These are phyloP conservation scores for Halesus radiatus DNA, from an alignment of 1,140 invertebrate genomes.

Conservation along the genomic window DNA sequence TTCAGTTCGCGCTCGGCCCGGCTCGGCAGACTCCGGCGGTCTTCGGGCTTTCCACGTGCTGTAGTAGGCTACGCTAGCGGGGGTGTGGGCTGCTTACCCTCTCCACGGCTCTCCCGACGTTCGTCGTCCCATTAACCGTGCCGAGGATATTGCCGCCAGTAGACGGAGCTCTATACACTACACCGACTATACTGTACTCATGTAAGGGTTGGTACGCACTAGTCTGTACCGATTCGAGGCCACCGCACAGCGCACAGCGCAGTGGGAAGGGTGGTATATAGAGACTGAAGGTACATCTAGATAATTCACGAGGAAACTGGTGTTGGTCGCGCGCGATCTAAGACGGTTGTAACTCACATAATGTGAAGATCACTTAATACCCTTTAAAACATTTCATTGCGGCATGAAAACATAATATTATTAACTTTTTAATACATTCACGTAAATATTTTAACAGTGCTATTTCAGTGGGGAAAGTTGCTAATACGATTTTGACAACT, in stretches of 20 bases:
- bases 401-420: too few species aligned
- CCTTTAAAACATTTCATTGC: too few species aligned
- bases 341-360: too few species aligned
- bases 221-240: background rate
- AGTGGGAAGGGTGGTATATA: background rate
- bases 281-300: too few species aligned
- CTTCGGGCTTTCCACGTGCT: conserved; percentile 34
- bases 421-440: too few species aligned
- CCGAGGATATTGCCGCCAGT: conserved; percentile 32
- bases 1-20: conserved; percentile 20
- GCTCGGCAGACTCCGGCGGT: background rate
- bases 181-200: background rate
- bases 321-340: too few species aligned
- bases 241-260: background rate
- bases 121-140: conserved; percentile 48
- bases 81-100: conserved; percentile 34
- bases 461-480: too few species aligned
- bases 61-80: conserved; percentile 34
- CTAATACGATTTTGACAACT: too few species aligned
- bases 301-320: too few species aligned
- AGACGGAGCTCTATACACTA: conserved; percentile 6
- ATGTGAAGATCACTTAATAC: too few species aligned
- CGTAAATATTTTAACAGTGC: too few species aligned
- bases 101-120: conserved; percentile 27
- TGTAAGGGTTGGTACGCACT: background rate